Evolutionary conservation across 2,888 invertebrate species (phyloP), one percentile per base, ranked within the genome.

Genomic region (Noctua janthe): DNA sequence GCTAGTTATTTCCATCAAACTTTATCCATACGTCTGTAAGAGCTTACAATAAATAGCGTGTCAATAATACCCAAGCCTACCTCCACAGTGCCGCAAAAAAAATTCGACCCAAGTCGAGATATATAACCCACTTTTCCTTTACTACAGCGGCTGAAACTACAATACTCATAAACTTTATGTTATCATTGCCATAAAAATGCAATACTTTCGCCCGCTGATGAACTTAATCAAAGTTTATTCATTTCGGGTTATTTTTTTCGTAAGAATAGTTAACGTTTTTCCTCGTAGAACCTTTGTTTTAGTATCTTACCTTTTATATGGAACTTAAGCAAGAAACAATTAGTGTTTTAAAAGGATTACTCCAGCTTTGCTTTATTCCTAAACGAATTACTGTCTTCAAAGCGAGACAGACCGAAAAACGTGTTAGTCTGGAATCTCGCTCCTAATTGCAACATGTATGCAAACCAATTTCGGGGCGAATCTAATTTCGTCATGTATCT

Each of bases 401-500:
- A 84, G 85, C 70, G 70, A 84, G 39, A 66, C 86, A 71, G 49
- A 85, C 35, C 74, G 69, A 85, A 87, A 88, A 87, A 78, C 75
- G 59, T 86, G 76, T 88, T 70, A 73, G 67, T 35, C 70, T 70
- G n/a, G 75, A 67, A 64, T 76, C 78, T 87, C 84, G n/a, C 73
- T 87, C 86, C 80, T 89, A 89, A 89, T 91, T 89, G 89, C 90
- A 90, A 91, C 92, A 91, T 91, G 91, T 92, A 92, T 91, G 91
- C 92, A 92, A 92, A 94, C 92, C 94, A 95, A 95, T 95, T 95
- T 94, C 90, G 91, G 91, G 90, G 91, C 91, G 90, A 94, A 94
- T 94, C 93, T 95, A 96, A 96, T 96, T 96, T 95, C 91, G 93
- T 91, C 91, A 91, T 92, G 92, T 92, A 91, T 91, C 91, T 92